Percentiles rank a stretch among this genome's conserved stretches.
These are phyloP conservation scores for Acleris holmiana DNA, from an alignment of 2,888 invertebrate species.

Conservation along the genomic window DNA sequence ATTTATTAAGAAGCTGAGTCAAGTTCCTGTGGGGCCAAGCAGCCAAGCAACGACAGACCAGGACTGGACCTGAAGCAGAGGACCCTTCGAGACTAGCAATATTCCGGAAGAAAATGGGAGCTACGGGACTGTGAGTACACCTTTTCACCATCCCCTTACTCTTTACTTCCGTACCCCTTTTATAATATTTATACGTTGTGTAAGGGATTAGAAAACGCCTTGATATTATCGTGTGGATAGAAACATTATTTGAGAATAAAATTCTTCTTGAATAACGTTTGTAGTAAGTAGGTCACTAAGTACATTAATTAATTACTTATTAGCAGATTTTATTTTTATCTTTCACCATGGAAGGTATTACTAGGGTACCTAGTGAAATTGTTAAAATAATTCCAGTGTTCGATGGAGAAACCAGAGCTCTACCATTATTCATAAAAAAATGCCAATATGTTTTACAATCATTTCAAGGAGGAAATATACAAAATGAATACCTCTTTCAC, in stretches of 20 bases:
- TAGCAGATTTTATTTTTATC: not conserved
- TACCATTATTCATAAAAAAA: conserved; percentile 32
- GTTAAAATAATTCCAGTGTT: conserved; percentile 1
- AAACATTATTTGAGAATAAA: not conserved
- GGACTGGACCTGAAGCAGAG: conserved; percentile 7
- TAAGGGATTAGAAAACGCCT: conserved; percentile 2
- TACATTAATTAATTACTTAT: not conserved
- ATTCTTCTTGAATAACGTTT: not conserved
- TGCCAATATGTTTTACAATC: conserved; percentile 29
- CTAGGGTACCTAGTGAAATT: not conserved
- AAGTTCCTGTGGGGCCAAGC: not conserved
- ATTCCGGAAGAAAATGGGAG: conserved; percentile 5
- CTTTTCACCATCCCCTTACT: conserved; percentile 17
- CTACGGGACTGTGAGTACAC: conserved; percentile 13
- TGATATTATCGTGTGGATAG: not conserved
- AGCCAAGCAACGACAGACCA: not conserved
- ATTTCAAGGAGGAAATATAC: conserved; percentile 13
- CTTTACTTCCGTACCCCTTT: conserved; percentile 7
- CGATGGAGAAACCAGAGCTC: not conserved
- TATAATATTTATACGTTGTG: conserved; percentile 3
- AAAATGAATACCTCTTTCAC: conserved; percentile 39
- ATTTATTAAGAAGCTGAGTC: conserved; percentile 8
- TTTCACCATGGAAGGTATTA: conserved; percentile 3
- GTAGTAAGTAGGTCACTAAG: not conserved
- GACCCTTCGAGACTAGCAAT: not conserved